Conservation (phyloP, 2,888 invertebrate genomes). For the Rhabditoides inermis region DNA sequence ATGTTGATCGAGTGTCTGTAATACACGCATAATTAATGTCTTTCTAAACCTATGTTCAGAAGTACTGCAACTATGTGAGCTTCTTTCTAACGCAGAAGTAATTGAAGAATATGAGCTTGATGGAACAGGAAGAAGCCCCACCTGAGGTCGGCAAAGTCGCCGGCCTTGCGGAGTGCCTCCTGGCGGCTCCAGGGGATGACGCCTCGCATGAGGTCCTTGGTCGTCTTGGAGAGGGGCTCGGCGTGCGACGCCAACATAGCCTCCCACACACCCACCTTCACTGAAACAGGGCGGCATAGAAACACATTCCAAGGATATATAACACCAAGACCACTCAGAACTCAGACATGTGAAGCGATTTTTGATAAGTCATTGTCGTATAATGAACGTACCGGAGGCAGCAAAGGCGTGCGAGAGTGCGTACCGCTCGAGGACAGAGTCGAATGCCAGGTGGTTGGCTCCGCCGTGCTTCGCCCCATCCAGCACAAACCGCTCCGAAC, state of each 20-base stretch:
- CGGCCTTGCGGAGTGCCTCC: slow-evolving; percentile 35
- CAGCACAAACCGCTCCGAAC: slow-evolving; percentile 23
- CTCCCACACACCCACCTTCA: slow-evolving; percentile 90
- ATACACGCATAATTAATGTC: too few relatives aligned
- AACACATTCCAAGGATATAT: neutral
- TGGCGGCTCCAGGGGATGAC: slow-evolving; percentile 39
- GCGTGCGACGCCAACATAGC: slow-evolving; percentile 73
- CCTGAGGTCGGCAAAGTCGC: slow-evolving; percentile 39
- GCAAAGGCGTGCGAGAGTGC: slow-evolving; percentile 89
- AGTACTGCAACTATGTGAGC: too few relatives aligned
- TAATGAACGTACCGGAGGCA: slow-evolving; percentile 64
- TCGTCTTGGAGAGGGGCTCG: slow-evolving; percentile 68
- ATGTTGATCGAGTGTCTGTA: slow-evolving; percentile 73
- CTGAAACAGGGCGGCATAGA: slow-evolving; percentile 53
- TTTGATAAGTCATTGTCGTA: too few relatives aligned
- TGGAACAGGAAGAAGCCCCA: neutral
- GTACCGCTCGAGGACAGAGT: slow-evolving; percentile 69
- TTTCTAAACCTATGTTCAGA: too few relatives aligned
- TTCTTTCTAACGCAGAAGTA: neutral
- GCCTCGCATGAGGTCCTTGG: slow-evolving; percentile 32
- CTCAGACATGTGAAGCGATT: too few relatives aligned
- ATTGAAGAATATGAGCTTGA: neutral
- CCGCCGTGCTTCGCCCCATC: slow-evolving; percentile 12
- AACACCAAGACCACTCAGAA: too few relatives aligned
- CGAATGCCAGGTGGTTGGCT: slow-evolving; percentile 10